These are phyloP conservation scores for Oncopodura yosiiana DNA, from an alignment of 1,140 invertebrate genomes.

Conservation along the genomic window DNA sequence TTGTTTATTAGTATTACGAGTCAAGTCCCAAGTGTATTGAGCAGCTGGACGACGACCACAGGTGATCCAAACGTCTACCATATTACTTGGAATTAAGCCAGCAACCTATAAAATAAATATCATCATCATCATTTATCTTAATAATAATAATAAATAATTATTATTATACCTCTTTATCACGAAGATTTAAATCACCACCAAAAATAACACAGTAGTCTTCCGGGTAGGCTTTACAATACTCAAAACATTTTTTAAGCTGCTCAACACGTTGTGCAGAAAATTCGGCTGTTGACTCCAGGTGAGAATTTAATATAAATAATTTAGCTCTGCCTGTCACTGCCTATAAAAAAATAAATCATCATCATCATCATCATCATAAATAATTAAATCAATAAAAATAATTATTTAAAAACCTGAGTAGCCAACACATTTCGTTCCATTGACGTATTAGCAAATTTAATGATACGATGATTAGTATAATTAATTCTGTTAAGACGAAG, in stretches of 20 bases:
- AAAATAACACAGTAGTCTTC: slow-evolving; percentile 45
- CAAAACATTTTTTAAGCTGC: slow-evolving; percentile 45
- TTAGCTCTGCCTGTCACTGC: slow-evolving; percentile 43
- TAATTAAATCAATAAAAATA: not conserved
- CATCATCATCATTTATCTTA: not conserved
- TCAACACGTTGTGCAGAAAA: slow-evolving; percentile 41
- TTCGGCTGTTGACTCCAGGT: slow-evolving; percentile 51
- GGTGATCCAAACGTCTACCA: slow-evolving; percentile 48
- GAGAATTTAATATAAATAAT: slow-evolving; percentile 47
- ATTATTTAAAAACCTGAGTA: slow-evolving; percentile 11
- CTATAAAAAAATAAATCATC: slow-evolving; percentile 36
- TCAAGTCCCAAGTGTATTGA: slow-evolving; percentile 51
- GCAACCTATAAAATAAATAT: slow-evolving; percentile 40
- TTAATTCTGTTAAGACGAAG: slow-evolving; percentile 42
- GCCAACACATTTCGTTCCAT: slow-evolving; percentile 49
- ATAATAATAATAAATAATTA: not conserved
- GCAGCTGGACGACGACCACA: slow-evolving; percentile 47
- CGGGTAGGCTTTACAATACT: slow-evolving; percentile 37
- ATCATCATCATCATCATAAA: not conserved
- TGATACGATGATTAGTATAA: slow-evolving; percentile 41
- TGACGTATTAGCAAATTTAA: slow-evolving; percentile 40
- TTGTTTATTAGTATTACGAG: slow-evolving; percentile 44
- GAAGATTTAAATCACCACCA: slow-evolving; percentile 51
- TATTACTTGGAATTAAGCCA: slow-evolving; percentile 42
- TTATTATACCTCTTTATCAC: slow-evolving; percentile 48